Evolutionary conservation across 1,140 invertebrate species (phyloP).

Genomic region (Ganaspis sp.): DNA sequence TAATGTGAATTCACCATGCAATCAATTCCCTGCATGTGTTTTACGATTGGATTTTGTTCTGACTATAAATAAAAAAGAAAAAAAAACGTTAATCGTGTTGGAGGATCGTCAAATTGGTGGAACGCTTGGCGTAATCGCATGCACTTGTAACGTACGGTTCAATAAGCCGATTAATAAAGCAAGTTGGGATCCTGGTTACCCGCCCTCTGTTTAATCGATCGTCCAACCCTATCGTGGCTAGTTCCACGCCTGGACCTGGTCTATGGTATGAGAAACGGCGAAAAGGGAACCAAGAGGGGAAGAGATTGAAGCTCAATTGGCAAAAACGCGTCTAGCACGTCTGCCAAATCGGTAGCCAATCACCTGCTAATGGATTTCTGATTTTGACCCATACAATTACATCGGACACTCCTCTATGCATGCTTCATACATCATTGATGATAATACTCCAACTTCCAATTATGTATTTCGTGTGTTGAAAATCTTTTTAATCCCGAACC

Average conservation of each 20-base stretch:
- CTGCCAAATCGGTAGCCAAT: slow-evolving; percentile 20
- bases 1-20: too few species aligned
- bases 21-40: neutral
- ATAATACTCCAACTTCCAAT: slow-evolving; percentile 7
- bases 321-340: slow-evolving; percentile 29
- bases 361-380: slow-evolving; percentile 28
- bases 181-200: slow-evolving; percentile 28
- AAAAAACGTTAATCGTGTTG: slow-evolving; percentile 22
- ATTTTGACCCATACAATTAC: slow-evolving; percentile 4
- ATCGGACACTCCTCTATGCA: neutral
- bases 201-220: slow-evolving; percentile 31
- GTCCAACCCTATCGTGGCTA: slow-evolving; percentile 23
- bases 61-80: neutral
- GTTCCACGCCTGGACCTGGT: slow-evolving; percentile 5
- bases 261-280: neutral
- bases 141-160: slow-evolving; percentile 29
- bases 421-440: slow-evolving; percentile 2
- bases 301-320: slow-evolving; percentile 28
- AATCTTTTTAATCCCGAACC: neutral
- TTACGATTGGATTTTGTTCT: neutral
- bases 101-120: slow-evolving; percentile 23
- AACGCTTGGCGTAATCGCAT: slow-evolving; percentile 27
- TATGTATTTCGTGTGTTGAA: neutral
- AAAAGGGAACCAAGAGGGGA: neutral
- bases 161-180: slow-evolving; percentile 31